Conservation (phyloP, 2,113 vertebrate species). For the Tragelaphus buxtoni region DNA sequence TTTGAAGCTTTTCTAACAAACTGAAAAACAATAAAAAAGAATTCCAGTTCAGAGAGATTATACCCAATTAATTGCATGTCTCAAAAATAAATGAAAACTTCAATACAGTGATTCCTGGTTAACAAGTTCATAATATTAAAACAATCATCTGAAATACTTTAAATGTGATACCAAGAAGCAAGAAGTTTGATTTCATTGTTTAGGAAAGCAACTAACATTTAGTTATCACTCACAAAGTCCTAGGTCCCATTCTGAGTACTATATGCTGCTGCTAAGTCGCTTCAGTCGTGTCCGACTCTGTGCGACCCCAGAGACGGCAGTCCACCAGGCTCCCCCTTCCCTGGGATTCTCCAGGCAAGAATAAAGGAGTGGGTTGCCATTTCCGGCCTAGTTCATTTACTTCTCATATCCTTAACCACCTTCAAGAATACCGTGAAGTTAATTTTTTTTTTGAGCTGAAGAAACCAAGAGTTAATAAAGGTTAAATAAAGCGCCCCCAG, state of each 20-base stretch:
- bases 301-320: too few relatives aligned
- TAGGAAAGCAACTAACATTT: neutral
- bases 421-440: neutral
- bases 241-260: neutral
- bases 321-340: too few relatives aligned
- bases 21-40: neutral
- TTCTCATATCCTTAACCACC: constrained; percentile 24
- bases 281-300: too few relatives aligned
- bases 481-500: constrained; percentile 27
- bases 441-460: neutral
- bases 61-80: neutral
- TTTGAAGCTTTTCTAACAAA: neutral
- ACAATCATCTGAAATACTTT: neutral
- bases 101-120: neutral
- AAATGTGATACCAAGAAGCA: constrained; percentile 1
- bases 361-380: too few relatives aligned
- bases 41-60: neutral
- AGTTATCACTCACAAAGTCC: constrained; percentile 11
- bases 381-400: neutral
- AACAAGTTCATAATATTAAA: neutral
- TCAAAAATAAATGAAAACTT: neutral
- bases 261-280: neutral
- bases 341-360: too few relatives aligned
- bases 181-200: constrained; percentile 13
- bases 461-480: neutral